Base-by-base conservation (phyloP, 2,888 invertebrate species). In the Heliconius ismenius region DNA sequence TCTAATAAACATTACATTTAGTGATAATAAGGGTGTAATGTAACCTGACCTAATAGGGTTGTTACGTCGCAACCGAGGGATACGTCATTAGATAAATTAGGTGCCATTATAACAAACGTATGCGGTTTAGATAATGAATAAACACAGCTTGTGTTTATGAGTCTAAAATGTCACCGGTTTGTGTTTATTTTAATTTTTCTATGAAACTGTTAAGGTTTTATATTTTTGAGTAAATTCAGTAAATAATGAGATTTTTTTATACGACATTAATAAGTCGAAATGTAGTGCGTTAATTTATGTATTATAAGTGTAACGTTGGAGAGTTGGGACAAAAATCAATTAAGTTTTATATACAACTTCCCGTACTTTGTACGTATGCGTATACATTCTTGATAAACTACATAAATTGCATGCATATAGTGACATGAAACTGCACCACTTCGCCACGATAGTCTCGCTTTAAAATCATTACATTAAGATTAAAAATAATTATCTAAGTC, bases 21-120 rank as follows among this genome's bases (percentile, higher is more conserved):
- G 54, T 21, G 63, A 39, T 75, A 58, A 72, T 70, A 70, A 72
- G 76, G 72, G 76, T 65, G 72, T 72, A 76, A 76, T 72, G 76
- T 74, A 76, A 79, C 76, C 76, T 75, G 76, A 79, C 69, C 78
- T 78, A 75, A 78, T 77, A 74, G 75, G 76, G 75, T 73, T 77
- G 78, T 76, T 76, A 74, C 72, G 58, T 77, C 75, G 68, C 68
- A 74, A 67, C 65, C 54, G 43, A 63, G 74, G 74, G 73, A 77
- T 36, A 72, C 70, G 79, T 75, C 67, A 77, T 79, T 79, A 73
- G 49, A 64, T 63, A 73, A 79, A 79, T 79, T 75, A 73, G 75
- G 67, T 77, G 72, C 60, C 72, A 64, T 77, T 77, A 75, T 72
- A 68, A 77, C 64, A 74, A 77, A 74, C 76, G 72, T 43, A 78